Evolutionary conservation across 2,113 vertebrate species (phyloP), one percentile per base, ranked within the genome.

Genomic region (Arizona elegans): DNA sequence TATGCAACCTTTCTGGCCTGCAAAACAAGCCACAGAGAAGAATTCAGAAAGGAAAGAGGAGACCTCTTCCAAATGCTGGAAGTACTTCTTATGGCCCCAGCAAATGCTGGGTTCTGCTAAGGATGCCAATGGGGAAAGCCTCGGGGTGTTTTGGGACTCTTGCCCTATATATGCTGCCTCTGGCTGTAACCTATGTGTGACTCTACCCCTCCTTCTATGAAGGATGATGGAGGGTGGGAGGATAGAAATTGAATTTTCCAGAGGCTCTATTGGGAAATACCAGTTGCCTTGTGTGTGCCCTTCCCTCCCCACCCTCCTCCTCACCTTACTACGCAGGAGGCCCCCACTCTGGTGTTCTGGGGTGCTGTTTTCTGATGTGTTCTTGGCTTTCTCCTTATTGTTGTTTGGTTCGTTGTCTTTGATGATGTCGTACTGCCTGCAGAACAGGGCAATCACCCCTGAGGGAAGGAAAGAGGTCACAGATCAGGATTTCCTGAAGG

Each of bases 321-420:
- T 97, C 96, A 99, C 99, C 96, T 99, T 99, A 98, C 99, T 99
- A 91, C 98, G 98, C 95, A 99, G 98, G 94, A 99, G 98, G 15
- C 99, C 99, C 93, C 98, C 99, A 1, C 98, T 97, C 96, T 99
- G 99, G 94, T 99, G 99, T 96, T 99, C 99, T 0, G 99, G 99
- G 2, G 99, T 99, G 97, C 99, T 99, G 97, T 98, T 99, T 98
- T 99, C 99, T 0, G 99, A 99, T 1, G 99, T 97, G 94, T 98
- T 99, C 98, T 99, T 99, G 97, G 98, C 98, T 98, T 99, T 99
- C 97, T 99, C 99, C 98, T 99, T 99, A 98, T 99, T 99, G 97
- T 99, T 99, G 94, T 99, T 99, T 87, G 99, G 99, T 94, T 99
- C 99, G 0, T 99, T 99, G 92, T 99, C 99, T 97, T 99, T 99